Base-by-base conservation (phyloP, 2,888 invertebrate genomes). In the Melipona beecheii region DNA sequence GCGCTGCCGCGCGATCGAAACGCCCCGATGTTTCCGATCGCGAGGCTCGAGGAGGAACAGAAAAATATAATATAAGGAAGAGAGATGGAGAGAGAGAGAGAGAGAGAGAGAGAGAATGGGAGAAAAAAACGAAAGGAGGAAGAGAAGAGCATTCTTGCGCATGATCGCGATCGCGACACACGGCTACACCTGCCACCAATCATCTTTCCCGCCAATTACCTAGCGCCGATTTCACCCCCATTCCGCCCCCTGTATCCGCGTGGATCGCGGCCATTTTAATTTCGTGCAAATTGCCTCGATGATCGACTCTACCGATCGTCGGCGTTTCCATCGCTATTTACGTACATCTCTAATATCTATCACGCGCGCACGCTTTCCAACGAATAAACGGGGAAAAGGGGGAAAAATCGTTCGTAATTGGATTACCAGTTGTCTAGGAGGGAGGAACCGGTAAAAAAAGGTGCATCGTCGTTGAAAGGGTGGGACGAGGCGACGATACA, bases 11-110 rank as follows among this genome's bases (percentile, higher is more conserved):
- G 78, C 83, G 87, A 83, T 89, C 72, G 77, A 58, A 69, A 77
- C 76, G 83, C 86, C 77, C 73, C 78, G 86, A 82, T 78, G 80
- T 83, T 83, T 78, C 73, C 76, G 83, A 89, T 86, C 75, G 73
- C 60, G 75, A 49, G 56, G 15, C 9, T 27, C 60, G 17, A 19
- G 24, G 64, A 58, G 24, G 13, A 19, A 58, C 36, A 21, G 56
- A 36, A 56, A 24, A 17, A 56, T 56, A 24, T 56, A 24, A n/a
- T 13, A 19, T 13, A 19, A 66, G 49, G 19, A 73, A 62, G 75
- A 19, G 13, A n/a, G 21, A 27, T 0, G 1, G 15, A 24, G 15
- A 24, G 24, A 58, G 24, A 15, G 27, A 43, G 52, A 19, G 2
- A 62, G 62, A 2, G 27, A 62, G 62, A 27, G 19, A 62, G 15